These are phyloP conservation scores for Cephus pulcher DNA, from an alignment of 2,888 invertebrate species.

Conservation along the genomic window DNA sequence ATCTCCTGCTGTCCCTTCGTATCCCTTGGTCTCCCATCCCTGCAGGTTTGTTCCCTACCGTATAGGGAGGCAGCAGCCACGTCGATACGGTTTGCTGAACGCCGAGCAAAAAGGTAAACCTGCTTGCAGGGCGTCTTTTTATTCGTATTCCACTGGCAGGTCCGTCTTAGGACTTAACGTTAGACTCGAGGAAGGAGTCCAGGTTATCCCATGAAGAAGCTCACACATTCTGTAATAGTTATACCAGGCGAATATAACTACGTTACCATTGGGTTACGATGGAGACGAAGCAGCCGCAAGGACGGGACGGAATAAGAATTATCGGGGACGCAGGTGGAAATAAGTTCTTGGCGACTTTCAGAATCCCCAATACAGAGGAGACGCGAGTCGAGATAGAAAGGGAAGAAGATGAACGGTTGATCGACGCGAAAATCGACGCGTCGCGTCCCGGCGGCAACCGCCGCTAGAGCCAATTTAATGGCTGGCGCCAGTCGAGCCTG, in stretches of 20 bases:
- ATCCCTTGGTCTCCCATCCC: neutral
- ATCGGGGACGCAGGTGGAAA: neutral
- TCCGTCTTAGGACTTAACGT: constrained; percentile 6
- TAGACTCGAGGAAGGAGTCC: neutral
- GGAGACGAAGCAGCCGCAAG: neutral
- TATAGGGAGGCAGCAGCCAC: constrained; percentile 45
- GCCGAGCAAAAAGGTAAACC: constrained; percentile 48
- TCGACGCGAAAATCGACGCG: neutral
- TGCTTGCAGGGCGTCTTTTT: constrained; percentile 30
- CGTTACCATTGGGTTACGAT: neutral
- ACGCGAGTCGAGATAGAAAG: neutral
- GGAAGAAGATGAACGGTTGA: neutral
- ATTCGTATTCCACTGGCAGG: constrained; percentile 16
- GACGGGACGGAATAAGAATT: neutral
- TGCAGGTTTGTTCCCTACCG: constrained; percentile 6
- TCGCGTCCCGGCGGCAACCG: neutral
- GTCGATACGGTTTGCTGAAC: constrained; percentile 45
- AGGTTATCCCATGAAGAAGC: neutral
- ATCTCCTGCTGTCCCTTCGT: neutral
- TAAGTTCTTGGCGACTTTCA: neutral
- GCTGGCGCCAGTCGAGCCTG: constrained; percentile 45
- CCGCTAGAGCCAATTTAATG: constrained; percentile 40
- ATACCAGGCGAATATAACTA: neutral
- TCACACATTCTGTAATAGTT: neutral
- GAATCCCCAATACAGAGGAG: too few species aligned